Evolutionary conservation across 1,140 invertebrate genomes (phyloP), one percentile per base, ranked within the genome.

Genomic region (Cataglyphis hispanica): DNA sequence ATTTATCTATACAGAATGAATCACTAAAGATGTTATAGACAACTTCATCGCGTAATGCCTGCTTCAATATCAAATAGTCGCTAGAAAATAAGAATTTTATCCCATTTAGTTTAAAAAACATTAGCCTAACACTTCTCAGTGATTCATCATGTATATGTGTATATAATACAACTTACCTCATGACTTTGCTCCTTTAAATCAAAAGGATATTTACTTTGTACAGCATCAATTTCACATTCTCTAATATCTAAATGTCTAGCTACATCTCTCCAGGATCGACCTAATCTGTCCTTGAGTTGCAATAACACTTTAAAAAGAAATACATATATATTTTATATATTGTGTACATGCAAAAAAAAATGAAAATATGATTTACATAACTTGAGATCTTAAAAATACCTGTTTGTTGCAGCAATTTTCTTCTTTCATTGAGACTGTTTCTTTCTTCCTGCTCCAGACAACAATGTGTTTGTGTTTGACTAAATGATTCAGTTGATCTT

Each of bases 261-360:
- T 22, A 96, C 91, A 50, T 96, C 95, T 89, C 94, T 94, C 96
- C 96, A 96, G 78, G 92, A 92, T 70, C 89, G 93, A 25, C 96
- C 96, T 76, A 96, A 92, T 90, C 95, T 93, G 88, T 95, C 93
- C 63, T 91, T 91, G 13, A 94, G 7, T 75, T 78, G 66, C 0
- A 88, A 60, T 25, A 93, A 76, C 8, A 94, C 94, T 95, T 60
- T 67, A 90, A 91, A 69, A 84, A 81, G 64, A 69, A 83, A 58
- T 22, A 13, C 40, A 53, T 77, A 8, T 67, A 4, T 34, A 40
- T 31, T 3, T 31, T 27, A 66, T 53, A 67, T 77, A 61, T 61
- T 13, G 27, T 27, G 4, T 0, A 22, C 13, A 56, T 53, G 40
- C 2, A 25, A 4, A 19, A 58, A n/a, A 22, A 66, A 64, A 46